phyloP scores from a whole-genome alignment of 2,113 vertebrate genomes.

The Sturnus vulgaris region DNA sequence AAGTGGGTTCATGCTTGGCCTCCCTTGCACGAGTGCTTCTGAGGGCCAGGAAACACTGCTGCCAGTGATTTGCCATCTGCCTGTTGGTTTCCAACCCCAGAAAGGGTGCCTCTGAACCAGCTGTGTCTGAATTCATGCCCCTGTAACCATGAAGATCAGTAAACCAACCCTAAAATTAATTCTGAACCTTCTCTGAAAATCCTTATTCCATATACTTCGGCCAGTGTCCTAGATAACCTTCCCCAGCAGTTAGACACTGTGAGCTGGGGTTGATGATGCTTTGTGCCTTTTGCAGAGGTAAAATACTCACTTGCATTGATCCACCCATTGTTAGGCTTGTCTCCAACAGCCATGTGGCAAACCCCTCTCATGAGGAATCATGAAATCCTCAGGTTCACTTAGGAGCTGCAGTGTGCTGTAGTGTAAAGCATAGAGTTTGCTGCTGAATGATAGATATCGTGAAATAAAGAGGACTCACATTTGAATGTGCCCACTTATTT shows the following conservation, averaged over 20 bases:
- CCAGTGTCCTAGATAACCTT: neutral
- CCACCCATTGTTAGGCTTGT: neutral
- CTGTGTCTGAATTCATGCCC: neutral
- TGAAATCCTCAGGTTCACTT: neutral
- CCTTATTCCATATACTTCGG: neutral
- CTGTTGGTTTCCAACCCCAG: rapidly evolving
- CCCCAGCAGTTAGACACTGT: neutral
- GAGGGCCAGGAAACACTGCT: neutral
- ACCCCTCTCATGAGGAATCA: neutral
- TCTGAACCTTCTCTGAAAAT: neutral
- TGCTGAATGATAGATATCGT: neutral
- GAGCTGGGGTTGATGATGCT: neutral
- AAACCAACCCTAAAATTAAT: neutral
- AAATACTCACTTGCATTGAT: neutral
- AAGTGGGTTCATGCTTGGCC: neutral
- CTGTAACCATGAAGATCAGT: neutral
- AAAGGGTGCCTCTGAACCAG: neutral
- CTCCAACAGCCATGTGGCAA: neutral
- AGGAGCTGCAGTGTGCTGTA: neutral
- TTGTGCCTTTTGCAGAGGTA: neutral
- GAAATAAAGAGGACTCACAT: neutral
- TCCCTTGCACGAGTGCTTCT: rapidly evolving
- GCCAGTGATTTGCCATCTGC: neutral
- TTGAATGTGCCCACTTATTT: neutral
- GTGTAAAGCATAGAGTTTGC: neutral